Evolutionary conservation across 2,888 invertebrate genomes (phyloP).

Genomic region (Diaphora mendica): DNA sequence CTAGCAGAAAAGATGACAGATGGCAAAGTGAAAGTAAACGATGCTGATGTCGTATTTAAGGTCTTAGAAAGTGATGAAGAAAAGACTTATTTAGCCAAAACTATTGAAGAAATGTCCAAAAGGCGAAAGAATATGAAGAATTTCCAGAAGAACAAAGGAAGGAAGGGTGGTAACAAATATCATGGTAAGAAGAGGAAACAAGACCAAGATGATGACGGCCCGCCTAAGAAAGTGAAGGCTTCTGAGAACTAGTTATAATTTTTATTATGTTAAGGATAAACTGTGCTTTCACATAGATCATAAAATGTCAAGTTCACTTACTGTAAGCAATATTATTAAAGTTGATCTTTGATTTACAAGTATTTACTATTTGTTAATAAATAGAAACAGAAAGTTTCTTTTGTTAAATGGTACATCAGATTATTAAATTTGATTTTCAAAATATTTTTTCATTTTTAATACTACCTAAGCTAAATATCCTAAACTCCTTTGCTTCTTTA

Average conservation of each 20-base stretch:
- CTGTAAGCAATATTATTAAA: constrained; percentile 21
- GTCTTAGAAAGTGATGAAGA: constrained; percentile 91
- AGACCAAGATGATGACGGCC: constrained; percentile 64
- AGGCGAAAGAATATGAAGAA: constrained; percentile 82
- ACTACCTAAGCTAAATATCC: neutral
- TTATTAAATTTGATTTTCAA: constrained; percentile 47
- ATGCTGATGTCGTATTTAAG: constrained; percentile 83
- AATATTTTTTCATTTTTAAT: neutral
- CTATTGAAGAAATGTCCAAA: constrained; percentile 87
- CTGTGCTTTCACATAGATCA: constrained; percentile 27
- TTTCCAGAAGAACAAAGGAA: constrained; percentile 68
- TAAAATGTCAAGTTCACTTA: constrained; percentile 17
- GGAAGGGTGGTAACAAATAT: constrained; percentile 48
- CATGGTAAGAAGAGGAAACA: constrained; percentile 68
- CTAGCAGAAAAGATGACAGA: constrained; percentile 88
- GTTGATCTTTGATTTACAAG: constrained; percentile 6
- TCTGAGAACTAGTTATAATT: constrained; percentile 61
- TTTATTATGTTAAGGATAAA: constrained; percentile 20
- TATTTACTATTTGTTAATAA: constrained; percentile 17
- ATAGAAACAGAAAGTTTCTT: constrained; percentile 32
- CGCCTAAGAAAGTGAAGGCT: constrained; percentile 65
- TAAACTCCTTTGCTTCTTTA: no score
- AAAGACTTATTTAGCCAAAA: constrained; percentile 88
- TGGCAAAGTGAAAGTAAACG: constrained; percentile 86
- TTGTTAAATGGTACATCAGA: constrained; percentile 40